Conservation (phyloP, 1,140 invertebrate genomes). For the Drosophila trapezifrons region DNA sequence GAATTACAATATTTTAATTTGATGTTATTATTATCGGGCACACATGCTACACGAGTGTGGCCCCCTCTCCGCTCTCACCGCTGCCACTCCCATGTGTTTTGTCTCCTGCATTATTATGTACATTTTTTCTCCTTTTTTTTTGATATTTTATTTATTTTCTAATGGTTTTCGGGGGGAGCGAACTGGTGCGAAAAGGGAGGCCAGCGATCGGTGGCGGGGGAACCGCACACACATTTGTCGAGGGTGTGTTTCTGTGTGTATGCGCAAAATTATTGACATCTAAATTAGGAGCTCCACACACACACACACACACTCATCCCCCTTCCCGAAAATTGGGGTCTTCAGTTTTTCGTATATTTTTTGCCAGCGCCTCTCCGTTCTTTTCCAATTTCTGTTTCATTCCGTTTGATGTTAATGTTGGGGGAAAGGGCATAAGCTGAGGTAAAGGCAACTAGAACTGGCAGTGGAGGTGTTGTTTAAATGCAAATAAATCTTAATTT, state of each 20-base stretch:
- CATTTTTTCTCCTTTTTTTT: neutral
- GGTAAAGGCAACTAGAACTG: neutral
- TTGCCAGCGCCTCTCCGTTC: constrained; percentile 3
- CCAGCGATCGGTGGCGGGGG: neutral
- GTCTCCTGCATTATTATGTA: constrained; percentile 15
- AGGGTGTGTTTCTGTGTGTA: constrained; percentile 29
- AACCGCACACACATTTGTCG: constrained; percentile 14
- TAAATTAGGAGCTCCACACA: constrained; percentile 61
- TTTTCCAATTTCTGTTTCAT: constrained; percentile 30
- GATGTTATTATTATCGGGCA: constrained; percentile 57
- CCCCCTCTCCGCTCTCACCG: neutral
- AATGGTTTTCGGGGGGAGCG: constrained; percentile 20
- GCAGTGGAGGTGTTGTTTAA: constrained; percentile 6
- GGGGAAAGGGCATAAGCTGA: neutral
- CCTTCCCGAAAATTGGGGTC: neutral
- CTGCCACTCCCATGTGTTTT: neutral
- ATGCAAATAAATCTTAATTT: constrained; percentile 29
- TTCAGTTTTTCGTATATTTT: neutral
- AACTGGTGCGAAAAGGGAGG: neutral
- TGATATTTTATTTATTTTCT: constrained; percentile 48
- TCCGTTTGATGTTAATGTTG: constrained; percentile 38
- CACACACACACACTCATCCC: neutral
- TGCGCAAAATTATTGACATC: constrained; percentile 76
- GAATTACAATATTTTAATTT: constrained; percentile 67
- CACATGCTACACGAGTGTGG: constrained; percentile 12